Evolutionary conservation across 1,140 invertebrate species (phyloP), one percentile per base, ranked within the genome.

Genomic region (Camponotus pennsylvanicus): DNA sequence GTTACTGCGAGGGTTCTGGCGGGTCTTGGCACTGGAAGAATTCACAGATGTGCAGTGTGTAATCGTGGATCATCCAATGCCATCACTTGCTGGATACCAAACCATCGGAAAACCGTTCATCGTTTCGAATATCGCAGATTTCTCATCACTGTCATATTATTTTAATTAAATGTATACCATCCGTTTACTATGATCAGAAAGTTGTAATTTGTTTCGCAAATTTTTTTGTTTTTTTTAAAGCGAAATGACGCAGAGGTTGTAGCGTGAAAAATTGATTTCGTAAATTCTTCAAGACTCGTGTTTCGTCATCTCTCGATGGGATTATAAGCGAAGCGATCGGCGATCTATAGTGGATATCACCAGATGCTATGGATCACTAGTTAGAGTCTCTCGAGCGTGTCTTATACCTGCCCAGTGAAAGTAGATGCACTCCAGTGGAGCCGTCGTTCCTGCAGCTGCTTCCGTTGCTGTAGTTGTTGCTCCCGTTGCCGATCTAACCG

Each of bases 11-110:
- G 86, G 93, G 92, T 94, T 92, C 93, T 93, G 95, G 94, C 94
- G 94, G 91, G 95, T 95, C 95, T 95, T 95, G 95, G 95, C 95
- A 95, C 95, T 95, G 95, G 95, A 95, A 95, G 95, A 95, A 95
- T 95, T 95, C 95, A 95, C 95, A 95, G 95, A 95, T 95, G 94
- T 95, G 93, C 90, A 91, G 92, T 93, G 87, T 94, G 92, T 95
- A 95, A 95, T 95, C 95, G 95, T 95, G 95, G 95, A 95, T 95
- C 94, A 95, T 95, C 93, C 95, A 95, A 95, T 95, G 95, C 94
- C 94, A 95, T 95, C 93, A 95, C 94, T 94, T 92, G 95, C 94
- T 95, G 92, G 92, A 90, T 91, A 91, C 93, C 93, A 88, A 90
- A 87, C 92, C 94, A 92, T 55, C 89, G 49, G 82, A 18, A 42